Evolutionary conservation across 2,888 invertebrate genomes (phyloP).

Genomic region (Tenthredo scrophulariae): DNA sequence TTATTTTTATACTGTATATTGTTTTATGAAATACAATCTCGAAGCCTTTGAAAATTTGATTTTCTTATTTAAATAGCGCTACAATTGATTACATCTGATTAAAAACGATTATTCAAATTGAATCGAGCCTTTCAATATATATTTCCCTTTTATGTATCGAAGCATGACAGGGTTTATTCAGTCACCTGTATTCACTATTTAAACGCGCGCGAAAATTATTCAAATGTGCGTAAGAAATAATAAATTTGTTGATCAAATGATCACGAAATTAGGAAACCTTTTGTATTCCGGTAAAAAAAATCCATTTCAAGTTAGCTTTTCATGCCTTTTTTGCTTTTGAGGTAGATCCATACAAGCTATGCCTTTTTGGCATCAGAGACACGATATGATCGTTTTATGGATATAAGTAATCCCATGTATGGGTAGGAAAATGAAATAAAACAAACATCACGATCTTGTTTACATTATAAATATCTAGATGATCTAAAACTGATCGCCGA

Average conservation of each 20-base stretch:
- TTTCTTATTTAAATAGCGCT: neutral
- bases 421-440: neutral
- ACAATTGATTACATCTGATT: slow-evolving; percentile 32
- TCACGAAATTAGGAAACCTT: neutral
- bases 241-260: neutral
- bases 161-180: neutral
- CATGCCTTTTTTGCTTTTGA: too few species aligned
- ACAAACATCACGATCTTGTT: neutral
- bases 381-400: neutral
- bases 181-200: neutral
- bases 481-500: slow-evolving; percentile 6
- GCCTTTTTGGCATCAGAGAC: too few species aligned
- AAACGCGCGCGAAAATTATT: neutral
- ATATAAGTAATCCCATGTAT: neutral
- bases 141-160: neutral
- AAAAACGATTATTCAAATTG: neutral
- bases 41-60: neutral
- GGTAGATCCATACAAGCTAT: too few species aligned
- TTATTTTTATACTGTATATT: neutral
- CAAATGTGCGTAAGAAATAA: neutral
- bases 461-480: slow-evolving; percentile 18
- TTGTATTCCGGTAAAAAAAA: neutral
- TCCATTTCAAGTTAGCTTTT: too few species aligned
- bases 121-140: neutral
- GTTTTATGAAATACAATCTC: neutral